Percentiles rank a stretch among this genome's conserved stretches.
phyloP scores from a whole-genome alignment of 2,888 invertebrate genomes.

The Lasioglossum figueresi region DNA sequence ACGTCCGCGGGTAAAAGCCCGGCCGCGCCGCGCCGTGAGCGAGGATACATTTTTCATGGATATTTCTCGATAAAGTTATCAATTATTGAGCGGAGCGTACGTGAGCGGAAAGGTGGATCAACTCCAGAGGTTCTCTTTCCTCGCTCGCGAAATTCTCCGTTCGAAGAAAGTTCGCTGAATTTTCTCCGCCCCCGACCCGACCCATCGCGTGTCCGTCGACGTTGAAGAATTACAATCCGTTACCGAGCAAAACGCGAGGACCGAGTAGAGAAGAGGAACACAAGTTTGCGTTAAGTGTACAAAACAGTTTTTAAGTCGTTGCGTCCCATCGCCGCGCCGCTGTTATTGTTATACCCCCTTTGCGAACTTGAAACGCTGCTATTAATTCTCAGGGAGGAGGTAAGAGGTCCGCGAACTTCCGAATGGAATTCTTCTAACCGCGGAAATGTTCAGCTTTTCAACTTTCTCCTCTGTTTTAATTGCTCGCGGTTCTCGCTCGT shows the following conservation, averaged over 20 bases:
- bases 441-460: constrained; percentile 13
- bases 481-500: background rate
- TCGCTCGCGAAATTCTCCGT: constrained; percentile 53
- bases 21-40: background rate
- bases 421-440: background rate
- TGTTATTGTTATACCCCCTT: constrained; percentile 47
- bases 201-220: constrained; percentile 68
- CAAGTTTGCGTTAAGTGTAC: constrained; percentile 61
- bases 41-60: constrained; percentile 41
- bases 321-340: constrained; percentile 10
- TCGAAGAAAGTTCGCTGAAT: constrained; percentile 56
- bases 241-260: constrained; percentile 13
- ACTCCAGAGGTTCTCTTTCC: background rate
- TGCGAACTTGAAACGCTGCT: constrained; percentile 53
- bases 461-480: background rate
- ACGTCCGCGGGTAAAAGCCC: constrained; percentile 24
- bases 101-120: constrained; percentile 40
- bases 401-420: constrained; percentile 5
- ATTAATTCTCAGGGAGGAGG: constrained; percentile 55
- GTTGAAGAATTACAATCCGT: constrained; percentile 65
- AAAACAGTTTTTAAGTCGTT: constrained; percentile 64
- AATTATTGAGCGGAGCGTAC: constrained; percentile 55
- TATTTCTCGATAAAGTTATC: constrained; percentile 51
- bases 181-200: constrained; percentile 33
- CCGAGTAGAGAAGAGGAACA: background rate